These are phyloP conservation scores for Synergus gifuensis DNA, from an alignment of 2,888 invertebrate genomes.

Conservation along the genomic window DNA sequence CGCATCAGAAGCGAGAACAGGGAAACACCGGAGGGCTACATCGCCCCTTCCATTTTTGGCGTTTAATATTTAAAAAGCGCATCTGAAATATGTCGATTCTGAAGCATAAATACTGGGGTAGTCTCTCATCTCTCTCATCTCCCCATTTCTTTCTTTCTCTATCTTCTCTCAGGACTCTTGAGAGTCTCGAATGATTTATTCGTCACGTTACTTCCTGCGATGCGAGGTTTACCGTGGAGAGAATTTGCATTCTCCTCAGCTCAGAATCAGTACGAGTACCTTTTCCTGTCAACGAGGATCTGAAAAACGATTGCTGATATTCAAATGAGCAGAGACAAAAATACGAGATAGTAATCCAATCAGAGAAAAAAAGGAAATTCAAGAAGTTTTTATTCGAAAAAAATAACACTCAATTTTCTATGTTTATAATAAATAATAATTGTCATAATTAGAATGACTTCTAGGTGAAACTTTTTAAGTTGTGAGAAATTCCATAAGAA, in stretches of 20 bases:
- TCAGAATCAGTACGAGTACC: conserved; percentile 15
- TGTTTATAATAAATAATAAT: background rate
- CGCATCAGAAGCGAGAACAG: conserved; percentile 54
- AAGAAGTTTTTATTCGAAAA: background rate
- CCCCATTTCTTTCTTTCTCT: conserved; percentile 51
- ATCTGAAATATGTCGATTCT: conserved; percentile 77
- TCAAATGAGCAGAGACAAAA: background rate
- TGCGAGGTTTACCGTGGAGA: conserved; percentile 18
- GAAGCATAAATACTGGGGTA: conserved; percentile 73
- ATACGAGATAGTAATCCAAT: conserved; percentile 2
- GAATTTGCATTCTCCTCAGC: conserved; percentile 17
- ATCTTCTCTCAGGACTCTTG: conserved; percentile 44
- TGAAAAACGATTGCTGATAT: conserved; percentile 5
- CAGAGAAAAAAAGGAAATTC: background rate
- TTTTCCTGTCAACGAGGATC: background rate
- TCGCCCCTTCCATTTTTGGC: conserved; percentile 61
- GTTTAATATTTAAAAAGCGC: conserved; percentile 76
- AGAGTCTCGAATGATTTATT: conserved; percentile 71
- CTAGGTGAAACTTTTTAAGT: conserved; percentile 23
- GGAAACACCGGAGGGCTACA: conserved; percentile 55
- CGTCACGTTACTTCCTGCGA: conserved; percentile 53
- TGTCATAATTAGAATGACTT: background rate
- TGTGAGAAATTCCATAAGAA: conserved; percentile 36
- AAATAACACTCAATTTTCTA: background rate
- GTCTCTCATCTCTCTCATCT: conserved; percentile 52